Base-by-base conservation (phyloP, 1,140 invertebrate genomes). In the Pteromalus puparum region DNA sequence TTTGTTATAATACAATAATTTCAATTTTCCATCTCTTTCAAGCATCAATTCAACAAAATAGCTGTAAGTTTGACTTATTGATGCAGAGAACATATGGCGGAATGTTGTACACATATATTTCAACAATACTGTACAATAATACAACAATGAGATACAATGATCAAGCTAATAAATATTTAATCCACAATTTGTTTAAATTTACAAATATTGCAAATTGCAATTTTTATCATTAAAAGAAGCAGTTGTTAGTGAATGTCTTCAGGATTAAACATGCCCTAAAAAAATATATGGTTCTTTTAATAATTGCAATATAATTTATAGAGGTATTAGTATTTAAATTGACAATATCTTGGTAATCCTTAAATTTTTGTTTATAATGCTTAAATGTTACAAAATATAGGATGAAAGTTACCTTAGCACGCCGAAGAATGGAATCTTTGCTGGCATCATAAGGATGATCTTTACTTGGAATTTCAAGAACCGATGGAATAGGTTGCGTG, bases 391-490 rank as follows among this genome's bases (percentile, higher is more conserved):
- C 2, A 67, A 67, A 67, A 67, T 67, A 6, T 67, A 68, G 6
- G n/a, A 68, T 48, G 15, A 61, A 1, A 21, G 21, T 77, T 94
- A 97, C 97, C 94, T 96, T 99, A 79, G 98, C 98, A 89, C 99
- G 95, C 91, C 98, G 95, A 79, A 99, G 93, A 90, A 99, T 99
- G 0, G 98, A 99, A 94, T 99, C 99, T 93, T 99, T 99, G 88
- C 96, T 96, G 53, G 99, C 97, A 94, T 99, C 99, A 93, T 99
- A 99, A 0, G 99, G 99, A 93, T 99, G 97, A 93, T 99, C 99
- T 93, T 99, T 99, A 26, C 98, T 99, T 30, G 99, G 99, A 89
- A 99, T 99, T 95, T 99, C 99, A 76, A 99, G 94, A 9, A 99
- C 97, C 18, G 99, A 96, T 34, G 99, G 99, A 85, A 99, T 97